Base-by-base conservation (phyloP, 2,113 vertebrate species). In the Amblyopsis rosae region DNA sequence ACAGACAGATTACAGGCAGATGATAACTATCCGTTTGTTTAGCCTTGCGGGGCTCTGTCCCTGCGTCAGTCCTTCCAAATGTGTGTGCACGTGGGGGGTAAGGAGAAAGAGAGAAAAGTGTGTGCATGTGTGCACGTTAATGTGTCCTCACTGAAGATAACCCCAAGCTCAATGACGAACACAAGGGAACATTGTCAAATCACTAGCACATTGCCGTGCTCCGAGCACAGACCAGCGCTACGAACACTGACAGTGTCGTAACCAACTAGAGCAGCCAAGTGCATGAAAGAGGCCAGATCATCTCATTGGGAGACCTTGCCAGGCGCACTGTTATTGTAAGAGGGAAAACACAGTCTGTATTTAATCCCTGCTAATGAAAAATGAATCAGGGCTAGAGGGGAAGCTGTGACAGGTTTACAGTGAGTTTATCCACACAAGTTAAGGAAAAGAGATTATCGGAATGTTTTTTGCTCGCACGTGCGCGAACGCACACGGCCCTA, bases 11-110 rank as follows among this genome's bases (percentile, higher is more conserved):
- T 63, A 63, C 50, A 69, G 53, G 62, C 45, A 32, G 59, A 76
- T 17, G 56, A 70, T 73, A 68, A 67, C 65, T 72, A 70, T 57
- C 55, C 32, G 63, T 70, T 64, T 77, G 62, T 64, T 70, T 59
- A 33, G 26, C 59, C 59, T 75, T 51, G 6, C 49, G 12, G 49
- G 49, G 49, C 49, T 49, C 49, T 15, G 49, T 51, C 9, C 53
- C 5, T 17, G 13, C 13, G 59, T 46, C 13, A 10, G 61, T 41
- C 5, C 35, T 41, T 8, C 35, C 35, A 41, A 41, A 41, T 41
- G 35, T 4, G 32, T 48, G 48, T 26, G 48, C 6, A 0, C 13
- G 32, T 54, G 61, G 13, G 16, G 59, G 41, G 59, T 59, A 26
- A 46, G 7, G 35, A 41, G 7, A 41, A 8, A 41, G 5, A 41